Percentiles rank a stretch among this genome's conserved stretches.
Evolutionary conservation across 2,113 vertebrate species (phyloP).

Genomic region (Notothenia rossii): DNA sequence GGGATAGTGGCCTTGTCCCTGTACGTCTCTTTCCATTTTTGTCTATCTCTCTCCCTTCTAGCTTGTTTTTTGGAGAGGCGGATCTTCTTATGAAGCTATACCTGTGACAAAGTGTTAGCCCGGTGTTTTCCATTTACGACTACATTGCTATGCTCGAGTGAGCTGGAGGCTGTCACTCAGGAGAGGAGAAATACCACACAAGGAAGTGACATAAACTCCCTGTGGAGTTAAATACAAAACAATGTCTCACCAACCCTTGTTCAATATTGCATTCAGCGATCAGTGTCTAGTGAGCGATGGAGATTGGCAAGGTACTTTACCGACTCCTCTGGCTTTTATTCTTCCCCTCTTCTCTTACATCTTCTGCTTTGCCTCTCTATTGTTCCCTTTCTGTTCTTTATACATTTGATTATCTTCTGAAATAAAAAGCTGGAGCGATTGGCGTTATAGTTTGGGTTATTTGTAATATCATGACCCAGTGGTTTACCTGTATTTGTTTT

Average conservation of each 20-base stretch:
- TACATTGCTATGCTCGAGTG: constrained; percentile 67
- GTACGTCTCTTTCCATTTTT: constrained; percentile 2
- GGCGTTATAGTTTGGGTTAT: not conserved
- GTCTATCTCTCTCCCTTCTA: constrained; percentile 11
- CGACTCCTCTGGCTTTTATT: constrained; percentile 33
- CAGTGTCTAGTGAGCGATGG: constrained; percentile 52
- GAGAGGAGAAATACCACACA: constrained; percentile 56
- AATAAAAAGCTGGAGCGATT: no score
- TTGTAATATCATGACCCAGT: not conserved
- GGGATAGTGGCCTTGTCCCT: constrained; percentile 13
- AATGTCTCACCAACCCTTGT: constrained; percentile 56
- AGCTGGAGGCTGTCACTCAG: constrained; percentile 69
- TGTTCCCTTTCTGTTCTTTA: constrained; percentile 1
- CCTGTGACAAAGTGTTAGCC: constrained; percentile 73
- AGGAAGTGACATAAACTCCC: constrained; percentile 67
- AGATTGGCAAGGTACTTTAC: constrained; percentile 32
- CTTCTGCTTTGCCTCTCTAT: constrained; percentile 1
- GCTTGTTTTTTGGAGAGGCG: constrained; percentile 36
- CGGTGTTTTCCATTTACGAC: constrained; percentile 70
- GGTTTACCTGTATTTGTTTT: not conserved
- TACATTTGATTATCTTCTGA: no score
- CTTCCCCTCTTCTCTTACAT: constrained; percentile 1
- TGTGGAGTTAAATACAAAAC: constrained; percentile 71
- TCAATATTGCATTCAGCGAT: constrained; percentile 66
- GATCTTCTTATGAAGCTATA: constrained; percentile 63